These are phyloP conservation scores for Mellilla xanthometata DNA, from an alignment of 2,888 invertebrate species.

Conservation along the genomic window DNA sequence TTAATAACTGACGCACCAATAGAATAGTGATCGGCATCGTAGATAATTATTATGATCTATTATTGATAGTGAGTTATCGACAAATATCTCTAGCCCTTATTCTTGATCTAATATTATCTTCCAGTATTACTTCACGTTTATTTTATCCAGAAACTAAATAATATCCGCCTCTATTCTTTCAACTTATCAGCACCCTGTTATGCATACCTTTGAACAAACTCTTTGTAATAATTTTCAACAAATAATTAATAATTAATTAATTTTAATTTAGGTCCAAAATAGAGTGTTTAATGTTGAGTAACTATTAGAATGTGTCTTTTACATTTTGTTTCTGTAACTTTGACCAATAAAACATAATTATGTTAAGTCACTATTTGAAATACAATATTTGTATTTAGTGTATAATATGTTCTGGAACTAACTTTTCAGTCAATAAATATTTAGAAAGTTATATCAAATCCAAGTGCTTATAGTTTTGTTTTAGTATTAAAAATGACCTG, in stretches of 20 bases:
- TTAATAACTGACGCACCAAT: slow-evolving; percentile 60
- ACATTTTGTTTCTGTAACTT: slow-evolving; percentile 16
- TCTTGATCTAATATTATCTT: slow-evolving; percentile 14
- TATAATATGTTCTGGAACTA: too few species aligned
- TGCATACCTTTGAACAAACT: slow-evolving; percentile 24
- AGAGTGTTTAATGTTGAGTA: slow-evolving; percentile 19
- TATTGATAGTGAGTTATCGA: slow-evolving; percentile 14
- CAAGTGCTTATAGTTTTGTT: too few species aligned
- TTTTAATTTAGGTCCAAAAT: slow-evolving; percentile 2
- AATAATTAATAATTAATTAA: not conserved
- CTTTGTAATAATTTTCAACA: too few species aligned
- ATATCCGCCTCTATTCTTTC: slow-evolving; percentile 7
- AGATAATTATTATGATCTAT: slow-evolving; percentile 32
- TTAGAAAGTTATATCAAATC: too few species aligned
- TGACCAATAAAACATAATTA: not conserved
- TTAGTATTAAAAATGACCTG: too few species aligned
- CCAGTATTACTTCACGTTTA: slow-evolving; percentile 1
- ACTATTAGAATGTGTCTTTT: slow-evolving; percentile 30
- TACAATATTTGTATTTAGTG: too few species aligned
- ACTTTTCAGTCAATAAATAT: too few species aligned
- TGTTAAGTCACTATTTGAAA: too few species aligned
- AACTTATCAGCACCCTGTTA: slow-evolving; percentile 16
- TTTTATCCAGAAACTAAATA: not conserved
- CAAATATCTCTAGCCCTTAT: slow-evolving; percentile 10
- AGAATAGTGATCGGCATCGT: slow-evolving; percentile 57